Evolutionary conservation across 2,888 invertebrate genomes (phyloP).

Genomic region (Melieria omissa): DNA sequence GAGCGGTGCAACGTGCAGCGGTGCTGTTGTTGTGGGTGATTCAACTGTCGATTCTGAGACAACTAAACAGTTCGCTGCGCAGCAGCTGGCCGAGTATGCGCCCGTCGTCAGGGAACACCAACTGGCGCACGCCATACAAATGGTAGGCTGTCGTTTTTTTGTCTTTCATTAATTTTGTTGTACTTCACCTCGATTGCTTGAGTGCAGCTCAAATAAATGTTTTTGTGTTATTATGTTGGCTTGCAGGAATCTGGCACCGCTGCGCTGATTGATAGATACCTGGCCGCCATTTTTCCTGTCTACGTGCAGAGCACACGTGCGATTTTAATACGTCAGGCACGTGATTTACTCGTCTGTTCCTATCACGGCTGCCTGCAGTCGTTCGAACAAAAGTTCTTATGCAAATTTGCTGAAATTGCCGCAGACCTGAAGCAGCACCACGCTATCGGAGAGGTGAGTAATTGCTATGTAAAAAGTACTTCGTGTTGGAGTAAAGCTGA

Average conservation of each 20-base stretch:
- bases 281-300: constrained; percentile 73
- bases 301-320: constrained; percentile 70
- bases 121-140: constrained; percentile 44
- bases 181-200: constrained; percentile 6
- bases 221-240: constrained; percentile 21
- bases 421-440: constrained; percentile 68
- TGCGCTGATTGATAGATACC: constrained; percentile 72
- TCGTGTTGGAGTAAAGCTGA: no score
- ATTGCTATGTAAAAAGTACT: not conserved
- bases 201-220: no score
- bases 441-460: constrained; percentile 64
- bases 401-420: constrained; percentile 72
- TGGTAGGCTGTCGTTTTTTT: constrained; percentile 37
- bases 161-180: not conserved
- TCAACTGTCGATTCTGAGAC: constrained; percentile 24
- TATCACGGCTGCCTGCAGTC: constrained; percentile 73
- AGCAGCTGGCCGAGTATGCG: constrained; percentile 13
- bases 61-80: not conserved
- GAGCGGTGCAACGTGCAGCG: constrained; percentile 7
- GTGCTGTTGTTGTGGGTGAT: constrained; percentile 24
- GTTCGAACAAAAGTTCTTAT: constrained; percentile 74
- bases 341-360: constrained; percentile 75
- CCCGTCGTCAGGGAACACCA: constrained; percentile 34
- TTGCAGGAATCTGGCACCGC: constrained; percentile 53
- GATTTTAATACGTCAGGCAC: constrained; percentile 75